Evolutionary conservation across 2,888 invertebrate genomes (phyloP).

Genomic region (Charanyca ferruginea): DNA sequence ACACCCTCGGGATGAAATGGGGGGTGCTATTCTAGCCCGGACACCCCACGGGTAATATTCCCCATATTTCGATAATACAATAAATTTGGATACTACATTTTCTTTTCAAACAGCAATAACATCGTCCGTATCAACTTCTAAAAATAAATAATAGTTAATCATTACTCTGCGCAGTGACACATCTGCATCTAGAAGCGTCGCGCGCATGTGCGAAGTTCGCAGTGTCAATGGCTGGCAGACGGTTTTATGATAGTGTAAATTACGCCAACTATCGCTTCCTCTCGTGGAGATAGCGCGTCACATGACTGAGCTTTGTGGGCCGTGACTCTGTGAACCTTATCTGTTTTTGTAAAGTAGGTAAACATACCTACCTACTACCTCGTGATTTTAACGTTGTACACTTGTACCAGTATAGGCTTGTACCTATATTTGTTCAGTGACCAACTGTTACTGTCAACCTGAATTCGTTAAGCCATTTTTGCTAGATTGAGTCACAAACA

Average conservation of each 20-base stretch:
- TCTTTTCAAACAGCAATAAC: background rate
- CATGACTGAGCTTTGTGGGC: constrained; percentile 47
- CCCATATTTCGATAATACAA: too few relatives aligned
- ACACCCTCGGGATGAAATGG: too few relatives aligned
- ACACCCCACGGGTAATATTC: too few relatives aligned
- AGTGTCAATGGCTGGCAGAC: constrained; percentile 36
- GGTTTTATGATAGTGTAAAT: constrained; percentile 26
- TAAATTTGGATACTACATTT: too few relatives aligned
- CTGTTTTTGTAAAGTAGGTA: constrained; percentile 6
- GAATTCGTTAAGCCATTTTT: background rate
- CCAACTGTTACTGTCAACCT: background rate
- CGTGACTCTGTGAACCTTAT: constrained; percentile 29
- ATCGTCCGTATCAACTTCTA: background rate
- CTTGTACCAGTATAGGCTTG: background rate
- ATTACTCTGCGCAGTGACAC: constrained; percentile 25
- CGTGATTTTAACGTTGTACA: too few relatives aligned
- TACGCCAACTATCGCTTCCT: constrained; percentile 40
- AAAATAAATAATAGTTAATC: background rate
- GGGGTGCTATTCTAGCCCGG: too few relatives aligned
- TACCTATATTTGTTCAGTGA: constrained; percentile 14
- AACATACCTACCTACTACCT: constrained; percentile 34
- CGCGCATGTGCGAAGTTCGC: constrained; percentile 34
- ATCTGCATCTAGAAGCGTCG: constrained; percentile 19
- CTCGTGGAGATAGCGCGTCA: constrained; percentile 35
- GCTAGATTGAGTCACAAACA: background rate